Evolutionary conservation across 2,797 vertebrate species (phyloP), one percentile per base, ranked within the genome.

Genomic region (Ambastaia sidthimunki): DNA sequence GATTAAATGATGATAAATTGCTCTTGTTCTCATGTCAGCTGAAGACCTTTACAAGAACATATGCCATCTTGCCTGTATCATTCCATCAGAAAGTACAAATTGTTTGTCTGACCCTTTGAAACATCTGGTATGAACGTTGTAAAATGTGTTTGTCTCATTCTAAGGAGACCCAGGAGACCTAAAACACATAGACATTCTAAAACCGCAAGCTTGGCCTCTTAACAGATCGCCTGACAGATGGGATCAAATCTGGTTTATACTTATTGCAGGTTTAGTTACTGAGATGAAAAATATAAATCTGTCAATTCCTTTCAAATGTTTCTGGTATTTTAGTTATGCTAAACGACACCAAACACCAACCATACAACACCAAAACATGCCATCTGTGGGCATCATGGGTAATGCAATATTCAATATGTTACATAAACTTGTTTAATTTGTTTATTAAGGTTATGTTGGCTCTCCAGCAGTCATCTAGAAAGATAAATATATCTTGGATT

Each of bases 51-150:
- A 28, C 31, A 37, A 44, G 48, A 55, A 67, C 21, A 76, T n/a
- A 6, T 48, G 10, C n/a, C 68, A 71, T 71, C 68, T 78, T 71
- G 68, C 57, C 63, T 4, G 19, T 59, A 63, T 78, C 47, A 81
- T 78, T 15, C 19, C 68, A 78, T 71, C 57, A 81, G 25, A 81
- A 73, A 81, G 55, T 71, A 83, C 76, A 73, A 77, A 72, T 71
- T 44, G 74, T 76, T 72, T 69, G 60, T 76, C 23, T 0, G 21
- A 59, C 18, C 55, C 23, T 62, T 21, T 13, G 3, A 66, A 52
- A 82, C 76, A 76, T 76, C 80, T 78, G 76, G 79, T 48, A 66
- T 57, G 19, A 59, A 47, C 73, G 63, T 73, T 84, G 77, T 71
- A 68, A 83, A 80, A 50, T 34, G 15, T 57, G 21, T 28, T 67